Base-by-base conservation (phyloP, 2,888 invertebrate species). In the Thymelicus acteon region DNA sequence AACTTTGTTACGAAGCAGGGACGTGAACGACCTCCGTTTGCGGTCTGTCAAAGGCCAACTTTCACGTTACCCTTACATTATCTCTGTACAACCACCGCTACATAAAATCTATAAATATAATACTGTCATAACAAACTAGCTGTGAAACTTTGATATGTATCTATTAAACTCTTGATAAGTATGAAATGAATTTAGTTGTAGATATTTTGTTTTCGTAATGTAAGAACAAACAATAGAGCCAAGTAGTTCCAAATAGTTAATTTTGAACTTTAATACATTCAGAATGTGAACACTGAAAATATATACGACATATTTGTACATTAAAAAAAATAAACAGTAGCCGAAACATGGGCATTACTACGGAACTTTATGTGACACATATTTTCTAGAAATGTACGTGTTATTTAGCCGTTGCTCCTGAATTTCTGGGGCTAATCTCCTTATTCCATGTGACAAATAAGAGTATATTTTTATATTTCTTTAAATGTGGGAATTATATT, bases 41-140 rank as follows among this genome's bases (percentile, higher is more conserved):
- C 74, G 83, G 83, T 84, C 79, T 80, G 80, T 82, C 82, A 83
- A 83, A 84, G 80, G 79, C 76, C 80, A 82, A 81, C 79, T 85
- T 82, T 77, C 77, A 74, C 77, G 75, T 44, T 54, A 77, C 80
- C 76, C 77, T 77, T 75, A 70, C 74, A 76, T 78, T 78, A 78
- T 60, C 12, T 72, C 77, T 74, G 70, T 69, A 67, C 70, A 60
- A 67, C 63, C 60, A 69, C 58, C 48, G 13, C 39, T 61, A 39
- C 15, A 13, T 49, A 7, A 15, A 0, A 44, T 8, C 31, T 31
- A 31, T 31, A 31, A 31, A 19, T 19, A 31, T 31, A 31, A 1
- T 31, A 31, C 31, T 31, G 3, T 31, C 31, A 2, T 31, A 31
- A 31, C 1, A 31, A 31, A 31, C 5, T 44, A 10, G 44, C 12